Evolutionary conservation across 1,140 invertebrate genomes (phyloP).

Genomic region (Bombus pascuorum): DNA sequence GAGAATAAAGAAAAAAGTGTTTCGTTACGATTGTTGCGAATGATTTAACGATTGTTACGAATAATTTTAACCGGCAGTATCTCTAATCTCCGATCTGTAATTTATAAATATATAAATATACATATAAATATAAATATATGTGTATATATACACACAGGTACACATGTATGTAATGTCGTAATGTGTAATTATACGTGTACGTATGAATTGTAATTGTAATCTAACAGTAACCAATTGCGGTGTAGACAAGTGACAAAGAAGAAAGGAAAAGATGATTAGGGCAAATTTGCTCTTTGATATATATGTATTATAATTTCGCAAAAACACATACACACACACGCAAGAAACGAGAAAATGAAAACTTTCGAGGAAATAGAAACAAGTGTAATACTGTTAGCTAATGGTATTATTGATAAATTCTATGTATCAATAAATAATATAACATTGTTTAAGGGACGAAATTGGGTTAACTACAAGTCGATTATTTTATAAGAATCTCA

Average conservation of each 20-base stretch:
- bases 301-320: conserved; percentile 58
- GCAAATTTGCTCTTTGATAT: background rate
- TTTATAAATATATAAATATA: conserved; percentile 53
- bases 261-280: conserved; percentile 1
- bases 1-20: conserved; percentile 8
- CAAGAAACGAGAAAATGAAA: conserved; percentile 31
- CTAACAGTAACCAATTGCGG: conserved; percentile 45
- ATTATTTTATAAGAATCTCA: background rate
- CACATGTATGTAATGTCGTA: conserved; percentile 52
- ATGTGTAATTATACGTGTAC: conserved; percentile 60
- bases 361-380: conserved; percentile 43
- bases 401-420: conserved; percentile 72
- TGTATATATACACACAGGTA: conserved; percentile 29
- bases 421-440: conserved; percentile 78
- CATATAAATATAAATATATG: conserved; percentile 21
- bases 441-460: conserved; percentile 75
- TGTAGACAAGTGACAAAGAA: conserved; percentile 49
- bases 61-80: conserved; percentile 28
- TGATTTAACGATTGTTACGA: conserved; percentile 25
- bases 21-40: conserved; percentile 34
- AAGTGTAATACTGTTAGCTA: conserved; percentile 70
- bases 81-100: conserved; percentile 44
- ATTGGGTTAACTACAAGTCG: conserved; percentile 1
- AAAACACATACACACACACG: background rate
- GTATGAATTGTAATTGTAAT: conserved; percentile 59